These are phyloP conservation scores for Empis livida DNA, from an alignment of 2,888 invertebrate genomes.

Conservation along the genomic window DNA sequence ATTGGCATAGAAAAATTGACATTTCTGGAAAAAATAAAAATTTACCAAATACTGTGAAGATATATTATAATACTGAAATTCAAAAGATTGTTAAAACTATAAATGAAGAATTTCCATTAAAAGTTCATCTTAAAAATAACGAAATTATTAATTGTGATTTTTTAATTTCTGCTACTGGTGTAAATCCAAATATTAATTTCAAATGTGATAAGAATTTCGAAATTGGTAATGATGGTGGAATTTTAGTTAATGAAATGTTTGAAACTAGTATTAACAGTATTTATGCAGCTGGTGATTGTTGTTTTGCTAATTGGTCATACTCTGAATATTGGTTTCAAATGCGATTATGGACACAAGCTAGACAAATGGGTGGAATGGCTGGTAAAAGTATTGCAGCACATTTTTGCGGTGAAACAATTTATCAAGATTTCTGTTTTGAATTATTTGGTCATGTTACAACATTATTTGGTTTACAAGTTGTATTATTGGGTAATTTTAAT, in stretches of 20 bases:
- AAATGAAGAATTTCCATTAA: slow-evolving; percentile 49
- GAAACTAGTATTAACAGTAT: slow-evolving; percentile 63
- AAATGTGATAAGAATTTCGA: slow-evolving; percentile 40
- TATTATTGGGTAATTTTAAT: slow-evolving; percentile 84
- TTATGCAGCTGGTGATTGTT: slow-evolving; percentile 94
- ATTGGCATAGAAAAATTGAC: slow-evolving; percentile 72
- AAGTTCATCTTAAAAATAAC: slow-evolving; percentile 60
- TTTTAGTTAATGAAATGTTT: slow-evolving; percentile 75
- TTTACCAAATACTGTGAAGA: slow-evolving; percentile 36
- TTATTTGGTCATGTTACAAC: slow-evolving; percentile 92
- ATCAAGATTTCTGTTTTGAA: slow-evolving; percentile 94
- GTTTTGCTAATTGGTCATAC: slow-evolving; percentile 63
- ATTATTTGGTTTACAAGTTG: slow-evolving; percentile 87
- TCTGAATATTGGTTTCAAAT: slow-evolving; percentile 86
- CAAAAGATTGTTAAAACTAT: slow-evolving; percentile 13
- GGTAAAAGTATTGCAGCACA: slow-evolving; percentile 70
- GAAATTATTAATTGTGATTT: slow-evolving; percentile 69
- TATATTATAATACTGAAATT: slow-evolving; percentile 50
- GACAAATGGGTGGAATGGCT: slow-evolving; percentile 93
- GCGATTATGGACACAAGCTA: slow-evolving; percentile 94
- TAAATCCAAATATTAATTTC: slow-evolving; percentile 54
- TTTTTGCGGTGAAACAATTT: slow-evolving; percentile 46
- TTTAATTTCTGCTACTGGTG: slow-evolving; percentile 92
- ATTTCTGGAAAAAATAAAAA: slow-evolving; percentile 40
- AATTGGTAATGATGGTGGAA: slow-evolving; percentile 61